These are phyloP conservation scores for Orientallactaga bullata DNA, from an alignment of 2,113 vertebrate genomes.

Conservation along the genomic window DNA sequence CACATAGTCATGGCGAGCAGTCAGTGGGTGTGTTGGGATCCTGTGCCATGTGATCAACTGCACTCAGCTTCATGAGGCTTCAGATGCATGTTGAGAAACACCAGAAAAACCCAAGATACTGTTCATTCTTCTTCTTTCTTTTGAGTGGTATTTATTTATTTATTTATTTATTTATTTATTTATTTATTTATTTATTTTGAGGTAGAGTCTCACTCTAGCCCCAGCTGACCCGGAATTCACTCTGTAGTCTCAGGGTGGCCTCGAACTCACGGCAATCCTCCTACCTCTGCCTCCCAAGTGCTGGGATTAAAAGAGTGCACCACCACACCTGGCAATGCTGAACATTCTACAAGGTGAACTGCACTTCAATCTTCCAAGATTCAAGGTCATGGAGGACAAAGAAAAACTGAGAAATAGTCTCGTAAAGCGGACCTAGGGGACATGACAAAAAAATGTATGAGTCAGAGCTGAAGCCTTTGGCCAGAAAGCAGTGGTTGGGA, in stretches of 20 bases:
- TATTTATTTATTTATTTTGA: too few species aligned
- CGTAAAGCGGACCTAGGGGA: not conserved
- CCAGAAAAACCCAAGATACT: not conserved
- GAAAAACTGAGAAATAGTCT: not conserved
- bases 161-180: too few species aligned
- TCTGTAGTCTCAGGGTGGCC: too few species aligned
- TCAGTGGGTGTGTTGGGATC: not conserved
- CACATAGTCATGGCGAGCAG: not conserved
- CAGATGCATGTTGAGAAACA: not conserved
- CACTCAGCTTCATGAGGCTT: not conserved
- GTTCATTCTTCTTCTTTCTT: too few species aligned
- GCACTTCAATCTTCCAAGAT: not conserved
- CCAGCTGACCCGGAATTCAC: too few species aligned
- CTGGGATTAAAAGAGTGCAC: too few species aligned
- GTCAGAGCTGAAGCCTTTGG: not conserved
- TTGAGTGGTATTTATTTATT: too few species aligned
- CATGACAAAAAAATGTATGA: accelerated
- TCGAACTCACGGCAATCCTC: too few species aligned
- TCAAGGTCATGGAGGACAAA: not conserved
- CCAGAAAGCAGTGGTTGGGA: not conserved
- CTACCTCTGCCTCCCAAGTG: too few species aligned
- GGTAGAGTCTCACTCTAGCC: too few species aligned
- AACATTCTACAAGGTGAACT: not conserved
- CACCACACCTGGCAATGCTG: too few species aligned
- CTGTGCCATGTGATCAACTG: not conserved